These are phyloP conservation scores for Myiozetetes cayanensis DNA, from an alignment of 2,113 vertebrate genomes.

Conservation along the genomic window DNA sequence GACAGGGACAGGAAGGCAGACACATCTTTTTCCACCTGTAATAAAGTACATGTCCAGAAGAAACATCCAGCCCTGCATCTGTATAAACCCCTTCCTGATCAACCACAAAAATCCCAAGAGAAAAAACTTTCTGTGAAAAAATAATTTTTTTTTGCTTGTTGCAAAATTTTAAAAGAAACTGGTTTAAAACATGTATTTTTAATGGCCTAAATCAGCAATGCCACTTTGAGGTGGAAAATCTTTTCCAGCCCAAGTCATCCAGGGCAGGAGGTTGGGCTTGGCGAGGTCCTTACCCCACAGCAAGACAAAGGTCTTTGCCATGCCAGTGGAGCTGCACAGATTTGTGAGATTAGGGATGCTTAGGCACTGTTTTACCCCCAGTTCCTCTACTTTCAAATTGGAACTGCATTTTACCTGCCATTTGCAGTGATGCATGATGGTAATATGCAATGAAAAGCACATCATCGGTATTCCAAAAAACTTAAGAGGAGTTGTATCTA, in stretches of 20 bases:
- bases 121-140: not conserved
- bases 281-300: accelerated
- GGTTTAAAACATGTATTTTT: not conserved
- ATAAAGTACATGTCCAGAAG: not conserved
- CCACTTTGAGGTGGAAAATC: not conserved
- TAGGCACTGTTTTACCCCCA: not conserved
- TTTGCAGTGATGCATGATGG: not conserved
- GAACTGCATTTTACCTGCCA: not conserved
- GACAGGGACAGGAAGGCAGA: not conserved
- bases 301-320: not conserved
- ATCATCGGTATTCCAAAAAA: not conserved
- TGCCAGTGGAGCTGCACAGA: not conserved
- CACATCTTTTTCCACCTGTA: not conserved
- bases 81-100: not conserved
- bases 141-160: not conserved
- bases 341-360: not conserved
- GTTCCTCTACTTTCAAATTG: not conserved
- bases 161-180: not conserved
- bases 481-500: not conserved
- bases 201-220: not conserved
- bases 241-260: not conserved
- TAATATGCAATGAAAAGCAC: not conserved
- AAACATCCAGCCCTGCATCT: not conserved
- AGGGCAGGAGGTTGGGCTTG: not conserved
- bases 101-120: not conserved